Evolutionary conservation across 2,113 vertebrate genomes (phyloP).

Genomic region (human): GRCh38 chr2:100267501-100268000

Average conservation of each 20-base stretch:
- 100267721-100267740: neutral
- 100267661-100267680: neutral
- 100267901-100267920: too few relatives aligned
- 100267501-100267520: accelerated
- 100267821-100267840: neutral
- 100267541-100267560: neutral
- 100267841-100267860: neutral
- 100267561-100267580: neutral
- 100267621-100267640: neutral
- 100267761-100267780: neutral
- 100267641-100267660: neutral
- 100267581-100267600: neutral
- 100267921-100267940: neutral
- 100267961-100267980: neutral
- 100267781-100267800: neutral
- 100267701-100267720: neutral
- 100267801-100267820: neutral
- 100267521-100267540: accelerated
- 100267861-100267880: too few relatives aligned
- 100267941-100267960: neutral
- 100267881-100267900: accelerated
- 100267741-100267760: neutral
- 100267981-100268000: neutral
- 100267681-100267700: neutral
- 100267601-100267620: too few relatives aligned